Evolutionary conservation across 2,888 invertebrate species (phyloP), one percentile per base, ranked within the genome.

Genomic region (Scrobipalpa atriplicella): DNA sequence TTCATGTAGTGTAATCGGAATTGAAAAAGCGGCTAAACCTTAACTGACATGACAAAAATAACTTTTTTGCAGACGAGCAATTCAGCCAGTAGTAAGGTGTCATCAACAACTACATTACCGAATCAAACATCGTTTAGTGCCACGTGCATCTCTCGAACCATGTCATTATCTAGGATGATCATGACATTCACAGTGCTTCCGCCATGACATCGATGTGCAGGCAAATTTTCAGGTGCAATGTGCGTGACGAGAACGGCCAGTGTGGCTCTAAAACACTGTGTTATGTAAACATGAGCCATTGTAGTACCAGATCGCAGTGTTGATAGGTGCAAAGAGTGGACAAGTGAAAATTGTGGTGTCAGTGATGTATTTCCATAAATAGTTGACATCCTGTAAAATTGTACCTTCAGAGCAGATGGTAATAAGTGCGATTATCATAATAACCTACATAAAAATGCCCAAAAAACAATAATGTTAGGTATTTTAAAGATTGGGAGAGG

Each of bases 181-280:
- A 16, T 58, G 56, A 54, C 9, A 36, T 64, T 64, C 29, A 38
- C 52, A 41, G 19, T 19, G 21, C 36, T 52, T 64, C 16, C 56
- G 56, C 56, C 56, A 56, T 64, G n/a, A 64, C 56, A 41, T 19
- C 6, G 43, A 19, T 39, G 16, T 52, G 18, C 60, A 60, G 54
- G 38, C 36, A 60, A 58, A 62, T 66, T 66, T 66, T 66, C 66
- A 18, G 39, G 62, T 47, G 18, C 66, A 66, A 10, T 19, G 13
- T 21, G 29, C 66, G 62, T 61, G 52, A 66, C 66, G 61, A 11
- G 56, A 36, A n/a, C n/a, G 11, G 29, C 19, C 21, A 29, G 29
- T n/a, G 36, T 36, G 29, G 5, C 29, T 13, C 11, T 58, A 58
- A 38, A 58, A 58, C 36, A 2, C 36, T 38, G 2, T 38, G 16